These are phyloP conservation scores for Thalassophryne amazonica DNA, from an alignment of 2,797 vertebrate genomes.

Conservation along the genomic window DNA sequence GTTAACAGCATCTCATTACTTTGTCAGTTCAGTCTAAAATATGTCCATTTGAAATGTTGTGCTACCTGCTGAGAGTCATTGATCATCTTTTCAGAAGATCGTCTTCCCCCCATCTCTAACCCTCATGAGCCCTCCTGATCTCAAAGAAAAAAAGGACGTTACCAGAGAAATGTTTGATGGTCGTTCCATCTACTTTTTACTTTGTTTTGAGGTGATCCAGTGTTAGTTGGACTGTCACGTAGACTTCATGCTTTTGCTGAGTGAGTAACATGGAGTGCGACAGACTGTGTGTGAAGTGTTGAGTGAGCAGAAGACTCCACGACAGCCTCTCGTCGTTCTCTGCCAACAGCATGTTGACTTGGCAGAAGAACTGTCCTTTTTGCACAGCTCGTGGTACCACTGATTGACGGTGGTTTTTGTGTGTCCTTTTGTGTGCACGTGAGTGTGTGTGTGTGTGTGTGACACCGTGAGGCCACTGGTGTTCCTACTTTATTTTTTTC, in stretches of 20 bases:
- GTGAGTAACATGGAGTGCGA: conserved; percentile 53
- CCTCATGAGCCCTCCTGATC: conserved; percentile 11
- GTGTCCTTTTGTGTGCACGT: conserved; percentile 17
- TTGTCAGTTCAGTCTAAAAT: conserved; percentile 4
- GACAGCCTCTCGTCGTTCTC: conserved; percentile 54
- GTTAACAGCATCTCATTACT: conserved; percentile 19
- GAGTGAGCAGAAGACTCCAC: conserved; percentile 68
- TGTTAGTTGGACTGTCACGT: conserved; percentile 18
- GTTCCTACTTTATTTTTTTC: conserved; percentile 25
- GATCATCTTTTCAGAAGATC: conserved; percentile 13
- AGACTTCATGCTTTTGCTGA: conserved; percentile 54
- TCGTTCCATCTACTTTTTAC: conserved; percentile 14
- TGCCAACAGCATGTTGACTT: conserved; percentile 73
- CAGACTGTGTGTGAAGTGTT: conserved; percentile 71
- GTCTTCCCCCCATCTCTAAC: neutral
- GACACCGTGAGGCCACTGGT: conserved; percentile 12
- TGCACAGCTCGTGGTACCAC: conserved; percentile 57
- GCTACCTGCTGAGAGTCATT: conserved; percentile 11
- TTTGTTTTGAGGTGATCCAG: conserved; percentile 36
- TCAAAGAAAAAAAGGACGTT: conserved; percentile 8
- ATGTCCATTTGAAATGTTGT: conserved; percentile 4
- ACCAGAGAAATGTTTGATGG: too few relatives aligned
- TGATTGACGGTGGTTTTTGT: conserved; percentile 58
- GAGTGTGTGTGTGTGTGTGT: neutral
- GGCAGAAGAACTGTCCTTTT: conserved; percentile 68